A percentile compares a stretch with the other conserved stretches of the same genome.
Evolutionary conservation across 2,888 invertebrate genomes (phyloP).

Genomic region (Lasioglossum vierecki): DNA sequence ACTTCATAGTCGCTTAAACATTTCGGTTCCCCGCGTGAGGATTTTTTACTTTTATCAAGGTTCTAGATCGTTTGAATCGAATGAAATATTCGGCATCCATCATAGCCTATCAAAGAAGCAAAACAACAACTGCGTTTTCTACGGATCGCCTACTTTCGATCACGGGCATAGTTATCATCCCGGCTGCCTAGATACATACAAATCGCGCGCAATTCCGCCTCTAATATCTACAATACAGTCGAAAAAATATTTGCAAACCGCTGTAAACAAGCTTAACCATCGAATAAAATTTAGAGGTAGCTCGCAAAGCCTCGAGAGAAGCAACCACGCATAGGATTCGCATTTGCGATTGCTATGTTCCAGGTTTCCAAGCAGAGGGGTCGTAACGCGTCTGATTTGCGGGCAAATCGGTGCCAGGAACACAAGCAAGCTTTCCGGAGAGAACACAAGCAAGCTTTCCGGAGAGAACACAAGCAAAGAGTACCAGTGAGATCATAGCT

Average conservation of each 20-base stretch:
- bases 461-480: slow-evolving; percentile 42
- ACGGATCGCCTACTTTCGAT: not conserved
- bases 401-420: slow-evolving; percentile 46
- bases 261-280: not conserved
- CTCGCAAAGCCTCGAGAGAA: not conserved
- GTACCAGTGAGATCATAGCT: slow-evolving; percentile 45
- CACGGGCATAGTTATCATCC: not conserved
- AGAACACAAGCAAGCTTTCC: slow-evolving; percentile 39
- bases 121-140: not conserved
- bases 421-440: slow-evolving; percentile 31
- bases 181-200: not conserved
- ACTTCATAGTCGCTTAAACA: not conserved
- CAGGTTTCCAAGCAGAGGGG: not conserved
- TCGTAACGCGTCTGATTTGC: slow-evolving; percentile 53
- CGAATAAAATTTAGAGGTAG: slow-evolving; percentile 2
- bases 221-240: not conserved
- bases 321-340: slow-evolving; percentile 1
- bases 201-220: not conserved
- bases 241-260: not conserved
- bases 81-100: not conserved
- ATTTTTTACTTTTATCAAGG: not conserved
- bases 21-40: not conserved
- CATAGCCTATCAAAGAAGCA: not conserved
- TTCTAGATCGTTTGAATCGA: not conserved
- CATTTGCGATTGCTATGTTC: slow-evolving; percentile 15